Base-by-base conservation (phyloP, 2,888 invertebrate species). In the Erebia aethiops region DNA sequence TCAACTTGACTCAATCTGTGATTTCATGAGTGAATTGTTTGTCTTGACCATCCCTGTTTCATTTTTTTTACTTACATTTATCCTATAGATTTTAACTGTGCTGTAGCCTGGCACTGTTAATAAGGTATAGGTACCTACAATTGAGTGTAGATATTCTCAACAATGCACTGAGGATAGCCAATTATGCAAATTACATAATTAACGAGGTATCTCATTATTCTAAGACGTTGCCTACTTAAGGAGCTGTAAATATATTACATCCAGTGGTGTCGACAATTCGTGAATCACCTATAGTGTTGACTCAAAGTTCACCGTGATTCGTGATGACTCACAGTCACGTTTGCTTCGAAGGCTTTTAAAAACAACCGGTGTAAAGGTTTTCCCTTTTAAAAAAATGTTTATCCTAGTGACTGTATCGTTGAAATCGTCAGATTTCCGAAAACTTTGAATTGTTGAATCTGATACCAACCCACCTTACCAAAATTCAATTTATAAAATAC, bases 251-350 rank as follows among this genome's bases (percentile, higher is more conserved):
- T 1, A 11, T 56, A 52, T 52, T 56, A 69, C 60, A 51, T 67
- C 69, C 67, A 10, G 52, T 10, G 18, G 66, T 72, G 68, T 71
- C 67, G 60, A 65, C 51, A 72, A 60, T 71, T 21, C 51, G 46
- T 75, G 75, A 75, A 69, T 75, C 75, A 75, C 71, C 75, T 66
- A 65, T 70, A 69, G 58, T 71, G 70, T 72, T 75, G 74, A 75
- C 70, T 75, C 74, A 75, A 21, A 26, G 57, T 64, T 67, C 68
- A 69, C 64, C 71, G 61, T 57, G 43, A 51, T 61, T 58, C 26
- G 43, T 73, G 58, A 71, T 75, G 75, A 75, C 74, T 75, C 75
- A 75, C 14, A 18, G 64, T 56, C 66, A 66, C 43, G 66, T 57
- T 9, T 66, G 66, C 21, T 46, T 54, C 35, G 7, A 65, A 67